Evolutionary conservation across 1,140 invertebrate genomes (phyloP).

Genomic region (Tetramorium alpestre): DNA sequence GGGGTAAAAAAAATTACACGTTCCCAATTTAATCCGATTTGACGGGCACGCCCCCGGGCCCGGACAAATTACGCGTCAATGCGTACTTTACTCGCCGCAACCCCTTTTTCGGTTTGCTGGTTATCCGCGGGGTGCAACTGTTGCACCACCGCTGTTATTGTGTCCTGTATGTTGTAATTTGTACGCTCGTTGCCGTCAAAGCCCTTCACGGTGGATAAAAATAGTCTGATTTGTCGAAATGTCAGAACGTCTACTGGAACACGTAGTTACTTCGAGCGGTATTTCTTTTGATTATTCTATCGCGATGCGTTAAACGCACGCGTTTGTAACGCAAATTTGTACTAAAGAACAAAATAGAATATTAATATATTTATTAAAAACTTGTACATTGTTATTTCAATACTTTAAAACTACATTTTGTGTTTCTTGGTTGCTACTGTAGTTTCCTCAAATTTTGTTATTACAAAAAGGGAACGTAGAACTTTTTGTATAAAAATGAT

Average conservation of each 20-base stretch:
- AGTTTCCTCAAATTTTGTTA: background rate
- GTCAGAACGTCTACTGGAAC: background rate
- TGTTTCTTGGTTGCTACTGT: no score
- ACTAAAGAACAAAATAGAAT: background rate
- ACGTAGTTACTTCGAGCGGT: background rate
- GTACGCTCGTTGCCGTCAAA: background rate
- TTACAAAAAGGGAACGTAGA: background rate
- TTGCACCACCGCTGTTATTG: conserved; percentile 37
- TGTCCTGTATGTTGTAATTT: conserved; percentile 25
- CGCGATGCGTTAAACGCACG: background rate
- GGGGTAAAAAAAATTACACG: conserved; percentile 79
- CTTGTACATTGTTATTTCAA: background rate
- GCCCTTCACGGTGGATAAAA: conserved; percentile 29
- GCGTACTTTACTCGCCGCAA: conserved; percentile 44
- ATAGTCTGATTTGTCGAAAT: conserved; percentile 42
- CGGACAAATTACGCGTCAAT: conserved; percentile 79
- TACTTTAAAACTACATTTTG: no score
- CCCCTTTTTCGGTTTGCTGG: conserved; percentile 50
- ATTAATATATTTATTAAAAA: background rate
- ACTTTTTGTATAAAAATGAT: background rate
- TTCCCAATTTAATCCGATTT: conserved; percentile 81
- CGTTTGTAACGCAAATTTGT: background rate
- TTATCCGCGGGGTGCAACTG: conserved; percentile 63
- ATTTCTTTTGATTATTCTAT: background rate
- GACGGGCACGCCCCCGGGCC: conserved; percentile 43